Conservation (phyloP, 1,140 invertebrate species). For the Diorhabda elongata region DNA sequence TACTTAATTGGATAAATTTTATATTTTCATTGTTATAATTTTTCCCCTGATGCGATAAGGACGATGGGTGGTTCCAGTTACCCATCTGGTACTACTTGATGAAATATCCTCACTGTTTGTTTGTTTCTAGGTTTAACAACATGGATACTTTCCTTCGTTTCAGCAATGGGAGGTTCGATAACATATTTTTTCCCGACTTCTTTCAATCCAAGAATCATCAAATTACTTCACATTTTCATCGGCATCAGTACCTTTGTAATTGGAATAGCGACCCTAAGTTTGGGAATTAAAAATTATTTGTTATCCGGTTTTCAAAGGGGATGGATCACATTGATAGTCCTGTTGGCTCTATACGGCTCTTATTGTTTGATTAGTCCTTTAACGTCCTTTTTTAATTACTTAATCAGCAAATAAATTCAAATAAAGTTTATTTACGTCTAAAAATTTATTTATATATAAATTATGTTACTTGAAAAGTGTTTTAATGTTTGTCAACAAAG, state of each 20-base stretch:
- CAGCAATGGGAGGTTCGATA: neutral
- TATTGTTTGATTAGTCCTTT: constrained; percentile 7
- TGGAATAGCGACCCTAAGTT: constrained; percentile 3
- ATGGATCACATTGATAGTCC: neutral
- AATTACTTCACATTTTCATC: constrained; percentile 5
- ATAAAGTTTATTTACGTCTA: too few species aligned
- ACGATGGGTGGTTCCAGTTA: too few species aligned
- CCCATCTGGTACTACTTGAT: too few species aligned
- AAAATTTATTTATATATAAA: too few species aligned
- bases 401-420: neutral
- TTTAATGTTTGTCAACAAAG: too few species aligned
- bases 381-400: neutral
- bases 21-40: too few species aligned
- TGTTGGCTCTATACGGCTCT: neutral
- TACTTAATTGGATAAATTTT: too few species aligned
- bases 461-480: too few species aligned
- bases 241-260: neutral
- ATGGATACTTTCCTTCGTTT: constrained; percentile 6
- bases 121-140: constrained; percentile 10
- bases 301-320: neutral
- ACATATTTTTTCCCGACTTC: neutral
- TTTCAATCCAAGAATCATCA: neutral
- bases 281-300: constrained; percentile 1
- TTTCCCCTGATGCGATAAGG: too few species aligned
- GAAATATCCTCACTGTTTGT: neutral